Conservation (phyloP, 2,888 invertebrate genomes). For the Molanna angustata region DNA sequence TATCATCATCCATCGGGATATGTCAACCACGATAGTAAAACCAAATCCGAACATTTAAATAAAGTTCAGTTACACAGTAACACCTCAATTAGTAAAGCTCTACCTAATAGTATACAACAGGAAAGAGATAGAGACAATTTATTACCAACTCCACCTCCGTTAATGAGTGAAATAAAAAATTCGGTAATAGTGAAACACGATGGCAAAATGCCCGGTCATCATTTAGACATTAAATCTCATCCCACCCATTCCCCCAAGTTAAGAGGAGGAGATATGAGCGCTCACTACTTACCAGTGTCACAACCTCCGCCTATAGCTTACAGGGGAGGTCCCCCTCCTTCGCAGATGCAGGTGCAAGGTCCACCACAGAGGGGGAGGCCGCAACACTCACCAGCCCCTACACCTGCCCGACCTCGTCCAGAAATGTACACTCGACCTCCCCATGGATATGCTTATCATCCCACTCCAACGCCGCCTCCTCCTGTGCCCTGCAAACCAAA, state of each 20-base stretch:
- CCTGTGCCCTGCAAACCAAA: slow-evolving; percentile 59
- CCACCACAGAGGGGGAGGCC: slow-evolving; percentile 41
- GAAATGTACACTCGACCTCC: slow-evolving; percentile 31
- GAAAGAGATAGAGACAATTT: slow-evolving; percentile 40
- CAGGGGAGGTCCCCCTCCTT: slow-evolving; percentile 36
- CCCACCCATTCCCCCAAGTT: slow-evolving; percentile 59
- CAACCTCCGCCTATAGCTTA: slow-evolving; percentile 44
- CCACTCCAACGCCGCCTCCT: slow-evolving; percentile 50
- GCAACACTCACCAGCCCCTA: slow-evolving; percentile 39
- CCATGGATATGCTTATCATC: slow-evolving; percentile 43
- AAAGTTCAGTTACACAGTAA: slow-evolving; percentile 38
- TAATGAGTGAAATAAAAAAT: slow-evolving; percentile 68
- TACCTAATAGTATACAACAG: slow-evolving; percentile 38
- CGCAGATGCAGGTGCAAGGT: slow-evolving; percentile 30
- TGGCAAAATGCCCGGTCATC: slow-evolving; percentile 58
- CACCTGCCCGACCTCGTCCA: slow-evolving; percentile 36
- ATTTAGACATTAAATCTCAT: slow-evolving; percentile 57
- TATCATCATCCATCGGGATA: slow-evolving; percentile 47
- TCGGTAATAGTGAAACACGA: slow-evolving; percentile 80
- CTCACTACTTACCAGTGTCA: slow-evolving; percentile 55
- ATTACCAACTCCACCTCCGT: slow-evolving; percentile 64
- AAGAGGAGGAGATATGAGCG: slow-evolving; percentile 51
- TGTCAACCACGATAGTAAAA: slow-evolving; percentile 58
- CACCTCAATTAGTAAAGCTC: slow-evolving; percentile 39
- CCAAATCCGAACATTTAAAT: slow-evolving; percentile 51